A percentile compares a stretch with the other conserved stretches of the same genome.
Conservation (phyloP, 2,888 invertebrate genomes). For the Nowickia ferox region DNA sequence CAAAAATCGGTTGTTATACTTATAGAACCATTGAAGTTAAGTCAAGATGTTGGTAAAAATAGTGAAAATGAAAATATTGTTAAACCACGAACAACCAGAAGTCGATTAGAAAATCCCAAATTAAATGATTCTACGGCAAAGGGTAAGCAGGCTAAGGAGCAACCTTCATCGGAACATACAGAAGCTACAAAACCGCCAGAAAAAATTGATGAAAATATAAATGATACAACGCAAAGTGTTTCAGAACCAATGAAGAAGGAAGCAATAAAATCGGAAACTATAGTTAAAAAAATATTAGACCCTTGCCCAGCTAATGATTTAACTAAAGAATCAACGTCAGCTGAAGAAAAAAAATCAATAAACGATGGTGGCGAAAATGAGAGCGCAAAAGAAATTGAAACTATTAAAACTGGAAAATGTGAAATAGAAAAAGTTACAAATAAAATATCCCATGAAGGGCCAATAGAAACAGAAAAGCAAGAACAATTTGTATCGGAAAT, state of each 20-base stretch:
- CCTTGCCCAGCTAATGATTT: background rate
- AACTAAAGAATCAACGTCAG: background rate
- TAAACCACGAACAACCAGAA: conserved; percentile 21
- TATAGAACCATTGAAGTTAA: conserved; percentile 16
- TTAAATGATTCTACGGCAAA: background rate
- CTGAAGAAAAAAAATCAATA: conserved; percentile 1
- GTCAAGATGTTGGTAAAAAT: background rate
- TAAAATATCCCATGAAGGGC: too few species aligned
- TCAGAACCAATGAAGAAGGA: background rate
- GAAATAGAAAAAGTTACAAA: background rate
- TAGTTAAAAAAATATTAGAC: background rate
- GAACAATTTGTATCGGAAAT: background rate
- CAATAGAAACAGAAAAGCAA: background rate
- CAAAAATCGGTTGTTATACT: conserved; percentile 7
- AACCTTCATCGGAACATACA: background rate
- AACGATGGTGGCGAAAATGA: background rate
- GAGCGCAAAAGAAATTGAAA: background rate
- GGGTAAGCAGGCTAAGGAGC: background rate
- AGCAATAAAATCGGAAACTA: background rate
- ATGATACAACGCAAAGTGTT: background rate
- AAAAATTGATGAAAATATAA: background rate
- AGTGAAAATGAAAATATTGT: background rate
- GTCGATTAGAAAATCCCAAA: conserved; percentile 14
- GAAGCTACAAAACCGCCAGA: background rate
- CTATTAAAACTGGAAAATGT: background rate